Conservation (phyloP, 2,888 invertebrate genomes). For the Melikaiella ostensackeni region DNA sequence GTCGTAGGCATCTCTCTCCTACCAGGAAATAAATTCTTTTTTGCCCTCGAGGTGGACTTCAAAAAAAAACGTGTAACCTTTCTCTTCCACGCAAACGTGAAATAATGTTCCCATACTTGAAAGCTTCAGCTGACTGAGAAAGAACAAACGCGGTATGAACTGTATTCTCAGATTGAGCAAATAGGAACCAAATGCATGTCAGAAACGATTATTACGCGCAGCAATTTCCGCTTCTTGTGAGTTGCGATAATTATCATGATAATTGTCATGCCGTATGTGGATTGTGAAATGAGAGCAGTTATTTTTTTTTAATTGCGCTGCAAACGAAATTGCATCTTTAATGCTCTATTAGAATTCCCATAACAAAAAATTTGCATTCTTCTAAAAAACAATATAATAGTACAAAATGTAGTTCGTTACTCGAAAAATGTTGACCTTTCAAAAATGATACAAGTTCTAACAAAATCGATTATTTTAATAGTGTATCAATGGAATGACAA, state of each 20-base stretch:
- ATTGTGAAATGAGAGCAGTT: not conserved
- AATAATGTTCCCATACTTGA: not conserved
- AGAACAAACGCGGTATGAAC: not conserved
- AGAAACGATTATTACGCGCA: not conserved
- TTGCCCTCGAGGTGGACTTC: not conserved
- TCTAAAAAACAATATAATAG: not conserved
- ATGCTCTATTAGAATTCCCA: not conserved
- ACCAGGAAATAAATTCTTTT: no score
- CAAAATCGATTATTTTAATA: not conserved
- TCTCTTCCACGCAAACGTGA: not conserved
- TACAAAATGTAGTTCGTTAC: not conserved
- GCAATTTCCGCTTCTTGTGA: not conserved
- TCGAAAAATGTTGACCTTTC: not conserved
- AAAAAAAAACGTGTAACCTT: not conserved
- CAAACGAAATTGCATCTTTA: not conserved
- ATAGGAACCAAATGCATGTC: not conserved
- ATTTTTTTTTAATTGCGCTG: slow-evolving; percentile 2
- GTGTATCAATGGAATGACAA: not conserved
- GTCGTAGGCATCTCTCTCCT: no score
- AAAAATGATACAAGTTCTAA: not conserved
- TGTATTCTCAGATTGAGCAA: not conserved
- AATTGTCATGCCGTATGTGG: not conserved
- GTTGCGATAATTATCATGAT: not conserved
- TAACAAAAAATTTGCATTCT: not conserved
- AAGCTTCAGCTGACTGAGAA: not conserved